Base-by-base conservation (phyloP, 2,888 invertebrate genomes). In the Scaptomyza tumidula region DNA sequence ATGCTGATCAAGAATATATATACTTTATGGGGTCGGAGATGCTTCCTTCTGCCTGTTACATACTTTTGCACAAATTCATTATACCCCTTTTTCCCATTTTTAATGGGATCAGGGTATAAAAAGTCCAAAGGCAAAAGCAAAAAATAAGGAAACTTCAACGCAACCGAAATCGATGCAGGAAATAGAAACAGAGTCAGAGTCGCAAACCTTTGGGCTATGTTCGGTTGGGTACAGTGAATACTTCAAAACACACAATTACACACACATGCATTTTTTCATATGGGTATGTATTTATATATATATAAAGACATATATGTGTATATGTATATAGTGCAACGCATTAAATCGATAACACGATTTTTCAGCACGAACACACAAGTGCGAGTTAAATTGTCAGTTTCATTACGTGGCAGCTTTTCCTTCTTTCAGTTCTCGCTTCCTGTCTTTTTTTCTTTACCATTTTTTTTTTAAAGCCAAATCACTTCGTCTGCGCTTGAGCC, bases 311-410 rank as follows among this genome's bases (percentile, higher is more conserved):
- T 19, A 19, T 19, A 39, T 37, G 7, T 14, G 29, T 10, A 19
- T 63, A 31, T 48, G 39, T 68, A 52, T 56, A 37, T 48, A 46
- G 59, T 70, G 75, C 59, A 69, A 75, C 79, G 74, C 80, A 84
- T 89, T 83, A 86, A 89, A 88, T 89, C 88, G 88, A 89, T 86
- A 89, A 86, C 86, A 88, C 75, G 73, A 89, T 89, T 88, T 88
- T 88, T 88, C 80, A 89, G 68, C 86, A 83, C 83, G 83, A 83
- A 67, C 73, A 79, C 68, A 68, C 62, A 74, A 79, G 71, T 75
- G 70, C 56, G 77, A 86, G 80, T 89, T 88, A 89, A 89, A 89
- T 85, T 88, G 86, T 86, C 86, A 86, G 88, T 86, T 86, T 88
- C 84, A 86, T 86, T 86, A 84, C 84, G 78, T 78, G 80, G 74